Percentiles rank a stretch among this genome's conserved stretches.
Conservation (phyloP, 2,797 vertebrate genomes). For the Glyptemys insculpta region DNA sequence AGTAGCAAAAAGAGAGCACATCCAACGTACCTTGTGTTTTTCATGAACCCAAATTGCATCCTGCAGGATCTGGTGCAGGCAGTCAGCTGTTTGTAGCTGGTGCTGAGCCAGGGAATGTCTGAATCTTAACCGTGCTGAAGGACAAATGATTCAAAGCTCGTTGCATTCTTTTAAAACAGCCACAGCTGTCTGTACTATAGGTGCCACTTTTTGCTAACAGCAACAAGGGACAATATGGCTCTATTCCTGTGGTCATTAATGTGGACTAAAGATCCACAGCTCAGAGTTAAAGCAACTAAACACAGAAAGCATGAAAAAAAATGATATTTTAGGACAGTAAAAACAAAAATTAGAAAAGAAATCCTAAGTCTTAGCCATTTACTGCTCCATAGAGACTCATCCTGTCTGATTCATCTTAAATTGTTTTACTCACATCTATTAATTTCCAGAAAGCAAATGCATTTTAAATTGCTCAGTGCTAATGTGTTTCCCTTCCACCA, state of each 20-base stretch:
- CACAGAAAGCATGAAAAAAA: not conserved
- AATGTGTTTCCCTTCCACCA: constrained; percentile 74
- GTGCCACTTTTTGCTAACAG: not conserved
- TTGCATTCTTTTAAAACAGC: not conserved
- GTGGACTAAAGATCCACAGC: not conserved
- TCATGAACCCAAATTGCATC: not conserved
- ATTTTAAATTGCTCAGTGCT: not conserved
- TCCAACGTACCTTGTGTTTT: not conserved
- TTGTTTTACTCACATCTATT: not conserved
- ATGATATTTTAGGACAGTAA: not conserved
- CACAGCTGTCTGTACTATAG: not conserved
- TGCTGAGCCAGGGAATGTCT: not conserved
- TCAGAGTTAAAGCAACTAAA: not conserved
- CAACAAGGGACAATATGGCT: not conserved
- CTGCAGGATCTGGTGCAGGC: not conserved
- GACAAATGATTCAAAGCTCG: not conserved
- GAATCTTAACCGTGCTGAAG: not conserved
- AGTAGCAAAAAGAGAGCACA: not conserved
- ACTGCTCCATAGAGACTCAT: not conserved
- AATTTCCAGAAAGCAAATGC: constrained; percentile 12
- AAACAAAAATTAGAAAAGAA: not conserved
- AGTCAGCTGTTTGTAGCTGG: not conserved
- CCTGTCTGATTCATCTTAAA: not conserved
- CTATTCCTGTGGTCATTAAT: not conserved
- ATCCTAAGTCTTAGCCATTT: not conserved